These are phyloP conservation scores for Loriculus beryllinus DNA, from an alignment of 2,797 vertebrate genomes.

Conservation along the genomic window DNA sequence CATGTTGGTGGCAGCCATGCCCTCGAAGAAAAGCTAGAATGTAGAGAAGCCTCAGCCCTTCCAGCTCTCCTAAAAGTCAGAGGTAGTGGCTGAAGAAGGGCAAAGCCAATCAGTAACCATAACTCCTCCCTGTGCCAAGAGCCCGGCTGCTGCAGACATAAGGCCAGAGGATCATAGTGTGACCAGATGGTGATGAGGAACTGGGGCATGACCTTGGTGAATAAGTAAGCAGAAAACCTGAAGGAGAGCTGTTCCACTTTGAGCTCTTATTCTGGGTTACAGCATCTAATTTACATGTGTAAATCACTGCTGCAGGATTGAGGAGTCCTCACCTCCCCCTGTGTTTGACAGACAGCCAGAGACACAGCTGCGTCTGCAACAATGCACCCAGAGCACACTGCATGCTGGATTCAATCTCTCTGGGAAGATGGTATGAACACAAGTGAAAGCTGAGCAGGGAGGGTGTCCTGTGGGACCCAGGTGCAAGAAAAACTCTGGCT, in stretches of 20 bases:
- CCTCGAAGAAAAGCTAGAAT: not conserved
- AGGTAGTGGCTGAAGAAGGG: not conserved
- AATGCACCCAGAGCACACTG: not conserved
- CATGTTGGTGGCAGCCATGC: accelerated
- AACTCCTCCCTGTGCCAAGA: not conserved
- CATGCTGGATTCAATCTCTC: slow-evolving; percentile 13
- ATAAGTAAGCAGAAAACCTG: not conserved
- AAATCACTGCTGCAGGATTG: not conserved
- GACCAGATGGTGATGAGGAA: not conserved
- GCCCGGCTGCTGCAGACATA: not conserved
- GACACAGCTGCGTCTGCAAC: not conserved
- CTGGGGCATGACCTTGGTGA: not conserved
- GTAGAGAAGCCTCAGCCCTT: not conserved
- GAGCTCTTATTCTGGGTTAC: not conserved
- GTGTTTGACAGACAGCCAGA: not conserved
- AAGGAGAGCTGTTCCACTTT: not conserved
- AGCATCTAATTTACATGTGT: not conserved
- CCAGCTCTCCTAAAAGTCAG: not conserved
- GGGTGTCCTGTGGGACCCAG: not conserved
- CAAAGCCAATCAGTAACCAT: not conserved
- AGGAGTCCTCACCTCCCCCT: not conserved
- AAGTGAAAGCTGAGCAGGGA: slow-evolving; percentile 4
- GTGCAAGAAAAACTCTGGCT: slow-evolving; percentile 39
- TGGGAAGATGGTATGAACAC: slow-evolving; percentile 29
- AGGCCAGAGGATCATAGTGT: not conserved